Evolutionary conservation across 2,888 invertebrate genomes (phyloP).

Genomic region (Drosophila eohydei): DNA sequence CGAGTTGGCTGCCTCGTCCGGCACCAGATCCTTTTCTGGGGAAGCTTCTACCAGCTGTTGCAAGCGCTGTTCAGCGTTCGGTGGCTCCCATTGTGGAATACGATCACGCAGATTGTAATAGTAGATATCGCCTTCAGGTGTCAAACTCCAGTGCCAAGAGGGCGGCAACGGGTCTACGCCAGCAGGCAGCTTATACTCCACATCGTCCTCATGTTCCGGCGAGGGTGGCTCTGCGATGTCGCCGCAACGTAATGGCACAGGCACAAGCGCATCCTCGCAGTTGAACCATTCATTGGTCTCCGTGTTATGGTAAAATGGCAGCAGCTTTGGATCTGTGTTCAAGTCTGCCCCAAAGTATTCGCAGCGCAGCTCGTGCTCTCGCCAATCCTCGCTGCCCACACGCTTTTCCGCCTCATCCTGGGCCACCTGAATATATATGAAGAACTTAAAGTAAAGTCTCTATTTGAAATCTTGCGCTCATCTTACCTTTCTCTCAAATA

Average conservation of each 20-base stretch:
- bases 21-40: conserved; percentile 34
- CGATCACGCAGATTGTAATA: conserved; percentile 95
- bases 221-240: conserved; percentile 61
- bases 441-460: too few species aligned
- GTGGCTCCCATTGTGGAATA: conserved; percentile 92
- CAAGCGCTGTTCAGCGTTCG: conserved; percentile 84
- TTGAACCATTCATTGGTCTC: conserved; percentile 84
- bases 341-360: conserved; percentile 83
- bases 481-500: conserved; percentile 83
- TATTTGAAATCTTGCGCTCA: too few species aligned
- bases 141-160: conserved; percentile 94
- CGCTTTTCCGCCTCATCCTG: conserved; percentile 84
- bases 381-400: conserved; percentile 80
- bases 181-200: conserved; percentile 84
- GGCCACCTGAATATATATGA: conserved; percentile 73
- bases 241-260: conserved; percentile 82
- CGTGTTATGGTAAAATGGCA: conserved; percentile 84
- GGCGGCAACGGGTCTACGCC: conserved; percentile 89
- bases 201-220: conserved; percentile 44
- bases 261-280: conserved; percentile 74
- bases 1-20: conserved; percentile 19
- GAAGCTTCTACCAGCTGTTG: conserved; percentile 69
- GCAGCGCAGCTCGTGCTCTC: conserved; percentile 83
- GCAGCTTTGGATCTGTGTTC: conserved; percentile 72
- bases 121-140: conserved; percentile 93